A percentile compares a stretch with the other conserved stretches of the same genome.
Evolutionary conservation across 2,113 vertebrate species (phyloP).

Genomic region (Felis catus): DNA sequence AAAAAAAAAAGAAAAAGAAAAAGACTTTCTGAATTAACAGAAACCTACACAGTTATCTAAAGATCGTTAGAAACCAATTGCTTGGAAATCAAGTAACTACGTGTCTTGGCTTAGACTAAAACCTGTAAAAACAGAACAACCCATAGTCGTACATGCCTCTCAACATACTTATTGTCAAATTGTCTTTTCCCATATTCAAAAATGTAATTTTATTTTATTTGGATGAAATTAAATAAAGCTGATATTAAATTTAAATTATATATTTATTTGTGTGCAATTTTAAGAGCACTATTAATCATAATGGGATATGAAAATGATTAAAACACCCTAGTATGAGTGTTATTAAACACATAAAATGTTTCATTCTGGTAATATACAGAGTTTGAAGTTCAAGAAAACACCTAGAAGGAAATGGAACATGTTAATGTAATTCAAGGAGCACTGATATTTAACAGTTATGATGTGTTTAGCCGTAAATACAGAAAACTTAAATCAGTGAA

Average conservation of each 20-base stretch:
- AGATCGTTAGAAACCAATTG: background rate
- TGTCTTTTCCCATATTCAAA: background rate
- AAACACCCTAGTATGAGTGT: background rate
- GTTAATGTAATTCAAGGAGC: background rate
- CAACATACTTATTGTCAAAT: background rate
- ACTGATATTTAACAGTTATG: background rate
- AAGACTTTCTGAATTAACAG: background rate
- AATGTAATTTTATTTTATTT: background rate
- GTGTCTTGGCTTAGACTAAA: background rate
- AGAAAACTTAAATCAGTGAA: background rate
- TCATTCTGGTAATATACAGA: background rate
- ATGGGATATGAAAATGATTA: background rate
- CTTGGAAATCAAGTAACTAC: background rate
- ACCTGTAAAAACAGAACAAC: background rate
- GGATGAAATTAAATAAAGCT: background rate
- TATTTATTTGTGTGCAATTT: slow-evolving; percentile 11
- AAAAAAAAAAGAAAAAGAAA: background rate
- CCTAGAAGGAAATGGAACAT: background rate
- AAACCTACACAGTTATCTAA: background rate
- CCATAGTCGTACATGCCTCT: background rate
- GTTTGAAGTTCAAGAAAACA: slow-evolving; percentile 20
- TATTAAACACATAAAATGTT: background rate
- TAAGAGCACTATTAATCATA: background rate
- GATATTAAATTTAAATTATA: background rate
- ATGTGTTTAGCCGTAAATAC: background rate